Conservation (phyloP, 2,888 invertebrate genomes). For the Rhorus exstirpatorius region DNA sequence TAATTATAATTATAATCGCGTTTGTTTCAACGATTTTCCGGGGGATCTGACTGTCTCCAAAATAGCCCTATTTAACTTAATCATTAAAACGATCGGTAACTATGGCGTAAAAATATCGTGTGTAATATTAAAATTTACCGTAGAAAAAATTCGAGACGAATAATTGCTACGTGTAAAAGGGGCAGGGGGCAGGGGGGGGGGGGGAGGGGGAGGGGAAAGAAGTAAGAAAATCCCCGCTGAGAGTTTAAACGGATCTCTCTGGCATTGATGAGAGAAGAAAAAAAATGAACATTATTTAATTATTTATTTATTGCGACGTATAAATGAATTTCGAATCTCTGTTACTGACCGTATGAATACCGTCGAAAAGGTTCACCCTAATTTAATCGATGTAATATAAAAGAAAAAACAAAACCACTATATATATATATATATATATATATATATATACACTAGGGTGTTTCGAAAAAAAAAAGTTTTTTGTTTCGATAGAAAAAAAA, state of each 20-base stretch:
- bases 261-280: conserved; percentile 53
- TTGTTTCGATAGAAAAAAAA: too few species aligned
- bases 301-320: conserved; percentile 85
- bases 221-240: conserved; percentile 73
- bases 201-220: conserved; percentile 29
- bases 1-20: background rate
- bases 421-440: conserved; percentile 23
- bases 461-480: too few species aligned
- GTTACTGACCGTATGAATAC: conserved; percentile 77
- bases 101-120: conserved; percentile 85
- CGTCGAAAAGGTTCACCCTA: conserved; percentile 79
- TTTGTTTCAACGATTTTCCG: conserved; percentile 10
- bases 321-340: conserved; percentile 83
- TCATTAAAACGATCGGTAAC: conserved; percentile 82
- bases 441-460: background rate
- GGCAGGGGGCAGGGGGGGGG: conserved; percentile 32
- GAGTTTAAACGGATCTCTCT: conserved; percentile 78
- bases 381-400: conserved; percentile 83
- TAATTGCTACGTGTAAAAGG: conserved; percentile 77
- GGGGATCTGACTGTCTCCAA: conserved; percentile 37
- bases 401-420: conserved; percentile 71
- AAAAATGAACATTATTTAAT: conserved; percentile 81
- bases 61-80: conserved; percentile 77
- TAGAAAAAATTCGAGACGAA: conserved; percentile 79
- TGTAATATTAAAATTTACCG: conserved; percentile 84